A percentile compares a stretch with the other conserved stretches of the same genome.
Conservation (phyloP, 2,888 invertebrate species). For the Unio pictorum region DNA sequence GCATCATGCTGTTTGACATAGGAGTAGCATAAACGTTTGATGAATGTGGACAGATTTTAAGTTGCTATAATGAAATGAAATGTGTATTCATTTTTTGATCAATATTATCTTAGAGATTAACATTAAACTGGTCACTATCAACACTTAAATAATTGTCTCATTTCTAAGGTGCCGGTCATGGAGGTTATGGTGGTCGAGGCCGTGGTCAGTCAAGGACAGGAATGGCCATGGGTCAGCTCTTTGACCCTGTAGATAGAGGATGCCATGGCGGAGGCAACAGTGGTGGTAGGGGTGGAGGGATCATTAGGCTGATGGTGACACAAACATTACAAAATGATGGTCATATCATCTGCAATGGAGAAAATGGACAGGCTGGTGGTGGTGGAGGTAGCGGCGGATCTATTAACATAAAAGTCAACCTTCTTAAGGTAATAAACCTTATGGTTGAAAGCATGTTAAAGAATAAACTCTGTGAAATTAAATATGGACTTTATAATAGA, state of each 20-base stretch:
- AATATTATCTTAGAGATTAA: too few relatives aligned
- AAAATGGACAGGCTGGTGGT: constrained; percentile 22
- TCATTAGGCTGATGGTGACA: constrained; percentile 40
- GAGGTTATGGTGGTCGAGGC: constrained; percentile 53
- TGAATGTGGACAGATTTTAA: too few relatives aligned
- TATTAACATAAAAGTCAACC: constrained; percentile 35
- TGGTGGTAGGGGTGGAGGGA: constrained; percentile 52
- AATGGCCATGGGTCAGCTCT: constrained; percentile 44
- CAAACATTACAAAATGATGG: constrained; percentile 52
- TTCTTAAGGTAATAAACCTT: constrained; percentile 33
- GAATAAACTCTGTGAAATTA: too few relatives aligned
- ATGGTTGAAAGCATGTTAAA: too few relatives aligned
- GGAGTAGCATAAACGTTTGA: too few relatives aligned
- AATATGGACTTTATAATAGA: too few relatives aligned
- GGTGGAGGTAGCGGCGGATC: constrained; percentile 59
- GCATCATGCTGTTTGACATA: too few relatives aligned
- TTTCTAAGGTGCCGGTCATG: constrained; percentile 54
- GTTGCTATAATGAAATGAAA: too few relatives aligned
- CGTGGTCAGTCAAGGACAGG: constrained; percentile 32
- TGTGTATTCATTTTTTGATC: too few relatives aligned
- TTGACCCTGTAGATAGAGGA: constrained; percentile 43
- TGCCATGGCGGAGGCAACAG: constrained; percentile 44
- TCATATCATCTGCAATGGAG: constrained; percentile 46
- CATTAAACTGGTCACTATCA: too few relatives aligned
- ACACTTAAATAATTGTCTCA: too few relatives aligned